Evolutionary conservation across 2,113 vertebrate genomes (phyloP).

Genomic region (Paradoxurus hermaphroditus): DNA sequence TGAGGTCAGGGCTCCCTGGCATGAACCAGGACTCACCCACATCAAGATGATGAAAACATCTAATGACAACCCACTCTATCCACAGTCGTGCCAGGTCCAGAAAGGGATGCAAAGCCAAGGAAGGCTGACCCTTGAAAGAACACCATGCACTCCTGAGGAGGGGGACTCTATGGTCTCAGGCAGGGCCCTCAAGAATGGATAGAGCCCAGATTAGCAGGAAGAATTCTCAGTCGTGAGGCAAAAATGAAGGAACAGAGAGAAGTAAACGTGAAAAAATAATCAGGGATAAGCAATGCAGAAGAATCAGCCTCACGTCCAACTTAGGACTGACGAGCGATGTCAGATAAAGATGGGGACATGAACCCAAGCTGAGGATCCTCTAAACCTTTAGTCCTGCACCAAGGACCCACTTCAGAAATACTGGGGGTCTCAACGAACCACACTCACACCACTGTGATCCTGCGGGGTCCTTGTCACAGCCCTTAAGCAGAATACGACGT

Average conservation of each 20-base stretch:
- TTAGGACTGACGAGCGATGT: neutral
- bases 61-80: neutral
- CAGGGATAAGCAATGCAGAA: neutral
- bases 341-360: neutral
- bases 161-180: neutral
- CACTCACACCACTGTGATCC: neutral
- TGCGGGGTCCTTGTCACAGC: neutral
- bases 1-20: neutral
- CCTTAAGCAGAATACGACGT: neutral
- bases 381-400: neutral
- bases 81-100: neutral
- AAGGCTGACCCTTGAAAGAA: neutral
- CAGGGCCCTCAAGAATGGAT: neutral
- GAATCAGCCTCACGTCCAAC: neutral
- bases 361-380: neutral
- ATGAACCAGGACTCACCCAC: neutral
- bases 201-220: neutral
- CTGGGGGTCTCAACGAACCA: neutral
- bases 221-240: neutral
- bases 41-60: neutral
- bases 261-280: neutral
- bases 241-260: neutral
- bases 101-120: neutral
- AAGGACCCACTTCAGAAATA: neutral
- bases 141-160: neutral